Evolutionary conservation across 92 coral and sea anemone species (phyloP).

Genomic region (Epizoanthus illoricatus): DNA sequence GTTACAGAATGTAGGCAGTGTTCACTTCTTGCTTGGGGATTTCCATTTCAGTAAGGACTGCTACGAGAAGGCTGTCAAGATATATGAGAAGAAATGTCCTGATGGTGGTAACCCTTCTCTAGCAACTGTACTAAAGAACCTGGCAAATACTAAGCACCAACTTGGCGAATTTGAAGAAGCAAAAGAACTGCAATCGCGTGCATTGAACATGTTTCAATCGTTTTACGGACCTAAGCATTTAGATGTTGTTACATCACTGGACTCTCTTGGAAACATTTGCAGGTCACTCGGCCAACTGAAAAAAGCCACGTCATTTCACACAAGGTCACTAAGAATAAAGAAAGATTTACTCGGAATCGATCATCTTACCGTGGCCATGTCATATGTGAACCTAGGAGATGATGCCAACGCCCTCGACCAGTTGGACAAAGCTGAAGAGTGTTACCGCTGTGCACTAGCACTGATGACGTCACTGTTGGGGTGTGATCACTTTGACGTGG

Average conservation of each 20-base stretch:
- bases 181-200: neutral
- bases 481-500: neutral
- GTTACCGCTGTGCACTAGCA: neutral
- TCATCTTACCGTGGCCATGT: neutral
- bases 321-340: neutral
- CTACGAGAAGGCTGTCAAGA: slow-evolving; percentile 1
- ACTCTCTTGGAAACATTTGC: slow-evolving; percentile 4
- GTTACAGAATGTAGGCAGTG: slow-evolving; percentile 8
- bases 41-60: neutral
- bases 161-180: neutral
- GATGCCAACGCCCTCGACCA: neutral
- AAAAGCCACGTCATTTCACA: neutral
- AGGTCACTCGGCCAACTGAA: neutral
- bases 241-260: neutral
- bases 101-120: neutral
- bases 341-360: neutral
- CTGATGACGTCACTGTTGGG: neutral
- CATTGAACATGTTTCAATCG: neutral
- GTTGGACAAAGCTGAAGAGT: neutral
- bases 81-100: neutral
- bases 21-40: neutral
- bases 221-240: slow-evolving; percentile 12
- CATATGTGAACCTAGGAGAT: neutral
- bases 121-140: neutral
- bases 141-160: neutral